phyloP scores from a whole-genome alignment of 92 coral and sea anemone genomes.

The Bergia sp. region DNA sequence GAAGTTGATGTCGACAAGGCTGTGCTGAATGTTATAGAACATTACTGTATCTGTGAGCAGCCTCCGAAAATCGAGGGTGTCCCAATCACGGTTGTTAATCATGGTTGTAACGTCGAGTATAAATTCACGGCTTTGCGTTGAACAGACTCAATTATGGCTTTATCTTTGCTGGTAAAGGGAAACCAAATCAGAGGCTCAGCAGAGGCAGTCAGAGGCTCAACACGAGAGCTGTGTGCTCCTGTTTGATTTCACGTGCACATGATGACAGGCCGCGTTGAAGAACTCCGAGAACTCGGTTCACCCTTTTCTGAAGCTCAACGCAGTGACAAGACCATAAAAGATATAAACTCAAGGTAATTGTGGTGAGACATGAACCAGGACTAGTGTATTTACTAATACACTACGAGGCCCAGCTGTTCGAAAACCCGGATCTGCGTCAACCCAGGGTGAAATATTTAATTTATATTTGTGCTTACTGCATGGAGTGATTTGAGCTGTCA shows the following conservation, averaged over 20 bases:
- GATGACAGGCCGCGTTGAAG: constrained; percentile 36
- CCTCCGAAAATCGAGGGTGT: background rate
- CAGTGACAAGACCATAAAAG: background rate
- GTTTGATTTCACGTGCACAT: background rate
- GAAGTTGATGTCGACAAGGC: background rate
- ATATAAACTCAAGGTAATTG: no score
- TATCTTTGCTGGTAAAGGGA: constrained; percentile 1
- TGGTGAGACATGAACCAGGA: no score
- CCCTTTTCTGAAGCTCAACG: constrained; percentile 17
- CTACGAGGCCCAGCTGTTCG: no score
- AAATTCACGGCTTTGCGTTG: background rate
- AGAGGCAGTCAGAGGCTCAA: background rate
- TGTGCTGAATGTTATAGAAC: background rate
- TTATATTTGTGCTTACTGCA: no score
- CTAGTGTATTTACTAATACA: no score
- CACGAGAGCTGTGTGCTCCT: constrained; percentile 1
- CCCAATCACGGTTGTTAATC: background rate
- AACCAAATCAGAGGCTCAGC: background rate
- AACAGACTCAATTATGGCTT: background rate
- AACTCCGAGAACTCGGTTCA: constrained; percentile 9
- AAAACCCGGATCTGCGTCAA: no score
- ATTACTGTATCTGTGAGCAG: no score
- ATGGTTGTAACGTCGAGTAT: background rate
- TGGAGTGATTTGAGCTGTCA: no score
- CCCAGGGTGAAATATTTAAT: no score